Percentiles rank a stretch among this genome's conserved stretches.
These are phyloP conservation scores for Silurus lanzhouensis DNA, from an alignment of 2,797 vertebrate genomes.

Conservation along the genomic window DNA sequence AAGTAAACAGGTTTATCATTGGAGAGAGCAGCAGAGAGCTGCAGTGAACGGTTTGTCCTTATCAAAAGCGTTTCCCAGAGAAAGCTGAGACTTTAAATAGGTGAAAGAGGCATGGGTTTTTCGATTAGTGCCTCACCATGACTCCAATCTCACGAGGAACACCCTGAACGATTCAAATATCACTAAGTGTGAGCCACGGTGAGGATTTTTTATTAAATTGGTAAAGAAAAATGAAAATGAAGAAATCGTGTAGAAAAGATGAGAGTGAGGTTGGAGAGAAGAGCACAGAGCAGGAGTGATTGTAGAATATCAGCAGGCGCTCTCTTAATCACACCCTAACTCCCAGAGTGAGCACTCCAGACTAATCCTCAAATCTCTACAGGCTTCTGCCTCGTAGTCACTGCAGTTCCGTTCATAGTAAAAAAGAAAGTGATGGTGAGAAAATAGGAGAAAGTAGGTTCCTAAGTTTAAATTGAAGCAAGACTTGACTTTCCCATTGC, in stretches of 20 bases:
- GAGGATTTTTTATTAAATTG: constrained; percentile 35
- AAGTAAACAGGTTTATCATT: constrained; percentile 58
- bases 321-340: constrained; percentile 53
- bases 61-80: constrained; percentile 50
- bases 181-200: constrained; percentile 29
- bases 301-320: constrained; percentile 46
- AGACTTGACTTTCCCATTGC: constrained; percentile 45
- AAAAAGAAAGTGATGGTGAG: constrained; percentile 21
- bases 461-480: constrained; percentile 49
- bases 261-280: background rate
- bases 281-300: constrained; percentile 12
- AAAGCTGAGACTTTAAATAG: constrained; percentile 56
- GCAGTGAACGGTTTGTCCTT: constrained; percentile 50
- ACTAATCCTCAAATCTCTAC: constrained; percentile 56
- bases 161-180: constrained; percentile 44
- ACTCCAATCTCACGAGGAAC: constrained; percentile 52
- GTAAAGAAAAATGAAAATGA: constrained; percentile 21
- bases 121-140: constrained; percentile 57
- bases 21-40: constrained; percentile 43
- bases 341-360: constrained; percentile 45
- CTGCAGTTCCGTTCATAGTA: constrained; percentile 27
- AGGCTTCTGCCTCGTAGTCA: constrained; percentile 47
- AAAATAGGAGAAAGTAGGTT: background rate
- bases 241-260: constrained; percentile 14
- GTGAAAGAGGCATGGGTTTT: constrained; percentile 54